Percentiles rank a stretch among this genome's conserved stretches.
These are phyloP conservation scores for Scotopteryx bipunctaria DNA, from an alignment of 2,888 invertebrate genomes.

Conservation along the genomic window DNA sequence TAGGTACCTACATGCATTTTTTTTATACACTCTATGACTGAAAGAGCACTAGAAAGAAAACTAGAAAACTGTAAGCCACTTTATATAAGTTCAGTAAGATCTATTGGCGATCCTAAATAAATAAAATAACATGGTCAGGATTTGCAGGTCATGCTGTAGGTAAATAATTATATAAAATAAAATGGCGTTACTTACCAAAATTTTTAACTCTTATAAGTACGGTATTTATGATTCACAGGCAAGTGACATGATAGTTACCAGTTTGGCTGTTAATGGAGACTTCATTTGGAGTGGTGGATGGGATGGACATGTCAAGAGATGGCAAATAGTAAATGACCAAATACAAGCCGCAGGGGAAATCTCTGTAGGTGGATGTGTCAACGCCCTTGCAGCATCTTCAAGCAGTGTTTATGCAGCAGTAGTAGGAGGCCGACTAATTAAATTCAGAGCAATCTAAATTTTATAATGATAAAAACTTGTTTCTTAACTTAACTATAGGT, in stretches of 20 bases:
- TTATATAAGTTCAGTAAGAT: too few species aligned
- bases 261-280: slow-evolving; percentile 66
- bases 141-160: too few species aligned
- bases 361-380: slow-evolving; percentile 65
- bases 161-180: too few species aligned
- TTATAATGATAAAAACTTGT: not conserved
- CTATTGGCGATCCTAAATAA: too few species aligned
- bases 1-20: too few species aligned
- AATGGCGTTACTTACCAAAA: too few species aligned
- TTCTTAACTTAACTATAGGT: too few species aligned
- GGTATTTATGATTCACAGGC: slow-evolving; percentile 49
- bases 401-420: slow-evolving; percentile 56
- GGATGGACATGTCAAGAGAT: slow-evolving; percentile 79
- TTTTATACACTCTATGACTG: too few species aligned
- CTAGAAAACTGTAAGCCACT: too few species aligned
- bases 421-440: slow-evolving; percentile 58
- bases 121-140: too few species aligned
- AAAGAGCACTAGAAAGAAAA: too few species aligned
- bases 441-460: slow-evolving; percentile 40
- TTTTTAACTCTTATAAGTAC: not conserved
- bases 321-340: slow-evolving; percentile 62
- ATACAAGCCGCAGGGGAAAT: slow-evolving; percentile 63
- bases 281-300: slow-evolving; percentile 82
- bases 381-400: slow-evolving; percentile 55
- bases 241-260: slow-evolving; percentile 79